Base-by-base conservation (phyloP, 2,888 invertebrate species). In the Caradrina clavipalpis region DNA sequence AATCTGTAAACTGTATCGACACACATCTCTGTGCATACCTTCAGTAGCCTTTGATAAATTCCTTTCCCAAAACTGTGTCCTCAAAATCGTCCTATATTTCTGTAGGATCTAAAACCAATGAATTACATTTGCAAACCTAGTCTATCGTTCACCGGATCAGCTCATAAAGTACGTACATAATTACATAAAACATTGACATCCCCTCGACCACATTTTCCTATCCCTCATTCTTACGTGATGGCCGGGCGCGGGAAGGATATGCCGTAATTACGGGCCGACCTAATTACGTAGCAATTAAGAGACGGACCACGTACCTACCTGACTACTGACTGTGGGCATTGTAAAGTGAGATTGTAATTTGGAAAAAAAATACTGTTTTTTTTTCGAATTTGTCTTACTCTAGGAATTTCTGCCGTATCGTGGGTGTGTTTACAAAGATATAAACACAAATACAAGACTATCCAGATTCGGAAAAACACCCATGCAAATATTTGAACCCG, bases 221-320 rank as follows among this genome's bases (percentile, higher is more conserved):
- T 78, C 50, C 54, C 59, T 62, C 50, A 58, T 68, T 79, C 80
- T 79, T 75, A 75, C 61, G 64, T 65, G 69, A 42, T 17, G 69
- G 22, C n/a, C 45, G 42, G n/a, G 42, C 39, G 62, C 60, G 65
- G 78, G 83, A 85, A 86, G 86, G 88, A 88, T 87, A 82, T 70
- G 67, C 69, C 55, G 81, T 83, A 87, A 88, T 90, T 88, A 88
- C 69, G 57, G 35, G n/a, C 21, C 81, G 88, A 88, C 88, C 89
- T 82, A 89, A 89, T 89, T 89, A 89, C 72, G 50, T 8, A 22
- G 62, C 86, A 88, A 88, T 88, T 89, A 86, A 74, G 71, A 78
- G 67, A 51, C 68, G 67, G 31, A 53, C 45, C 51, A 51, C 51
- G n/a, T 57, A 51, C 63, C 53, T 64, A 67, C 5, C 42, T 47